Base-by-base conservation (phyloP, 2,113 vertebrate species). In the Varanus salvator region DNA sequence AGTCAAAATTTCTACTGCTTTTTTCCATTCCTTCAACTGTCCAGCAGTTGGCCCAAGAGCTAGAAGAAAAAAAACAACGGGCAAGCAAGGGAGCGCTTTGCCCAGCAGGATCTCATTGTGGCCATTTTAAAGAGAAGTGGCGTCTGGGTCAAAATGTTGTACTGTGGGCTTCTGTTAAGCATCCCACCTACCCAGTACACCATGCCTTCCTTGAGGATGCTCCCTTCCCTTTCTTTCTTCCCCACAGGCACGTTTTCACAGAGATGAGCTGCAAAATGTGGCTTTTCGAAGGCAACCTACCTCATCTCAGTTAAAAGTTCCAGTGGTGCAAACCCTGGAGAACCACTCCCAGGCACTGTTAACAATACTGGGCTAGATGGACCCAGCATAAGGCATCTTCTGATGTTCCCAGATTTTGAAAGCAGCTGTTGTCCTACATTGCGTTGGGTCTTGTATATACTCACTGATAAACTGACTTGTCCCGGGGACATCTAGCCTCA, bases 1-100 rank as follows among this genome's bases (percentile, higher is more conserved):
- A 78, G 57, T 87, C 86, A 66, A 12, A 50, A 68, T 87, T 87
- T 87, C 86, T 60, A 38, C 75, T 87, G 38, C 57, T 78, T 76
- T 78, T 8, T 64, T 68, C 29, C 27, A 48, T 27, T 66, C 7
- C 57, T 17, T 78, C 5, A 57, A 44, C 75, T 27, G 8, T 44
- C 38, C 38, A 44, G 74, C 54, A 44, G 7, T 14, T 31, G 38
- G 25, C 1, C 23, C 34, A 69, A 25, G 25, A 23, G 54, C 29
- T 34, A 57, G 25, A 7, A 21, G 34, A 31, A 74, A 77, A 4
- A 31, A 12, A 48, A 29, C 2, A 17, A 23, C 21, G 57, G 25
- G 6, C n/a, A 31, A 31, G 31, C 15, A 31, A 52, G 50, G 48
- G 66, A 71, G 44, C 11, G 3, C 27, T 50, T 31, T 29, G 29